These are phyloP conservation scores for Caenorhabditis wallacei DNA, from an alignment of 2,888 invertebrate genomes.

Conservation along the genomic window DNA sequence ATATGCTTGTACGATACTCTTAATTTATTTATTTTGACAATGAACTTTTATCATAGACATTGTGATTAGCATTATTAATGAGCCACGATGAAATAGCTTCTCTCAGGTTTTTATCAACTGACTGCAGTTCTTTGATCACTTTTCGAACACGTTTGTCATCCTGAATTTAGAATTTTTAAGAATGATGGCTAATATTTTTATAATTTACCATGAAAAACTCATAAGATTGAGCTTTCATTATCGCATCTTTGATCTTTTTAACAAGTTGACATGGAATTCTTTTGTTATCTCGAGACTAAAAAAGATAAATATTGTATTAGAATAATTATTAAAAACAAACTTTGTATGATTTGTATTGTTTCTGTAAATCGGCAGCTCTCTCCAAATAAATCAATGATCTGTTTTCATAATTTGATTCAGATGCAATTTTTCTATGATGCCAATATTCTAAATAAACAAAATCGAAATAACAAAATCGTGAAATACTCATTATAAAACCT, in stretches of 20 bases:
- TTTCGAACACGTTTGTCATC: constrained; percentile 19
- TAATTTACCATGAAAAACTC: constrained; percentile 14
- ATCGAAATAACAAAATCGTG: too few species aligned
- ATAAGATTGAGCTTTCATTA: constrained; percentile 4
- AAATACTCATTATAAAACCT: too few species aligned
- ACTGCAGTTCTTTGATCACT: constrained; percentile 3
- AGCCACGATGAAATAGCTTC: not conserved
- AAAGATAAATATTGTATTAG: not conserved
- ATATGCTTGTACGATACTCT: not conserved
- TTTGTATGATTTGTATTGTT: not conserved
- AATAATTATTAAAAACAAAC: not conserved
- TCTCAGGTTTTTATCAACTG: not conserved
- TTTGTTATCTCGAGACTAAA: not conserved
- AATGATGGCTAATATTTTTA: not conserved
- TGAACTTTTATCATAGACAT: too few species aligned
- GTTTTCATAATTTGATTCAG: not conserved
- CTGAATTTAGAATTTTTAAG: not conserved
- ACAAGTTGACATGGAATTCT: not conserved
- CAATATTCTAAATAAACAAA: constrained; percentile 8
- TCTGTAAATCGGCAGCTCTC: not conserved
- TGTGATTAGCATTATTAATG: too few species aligned
- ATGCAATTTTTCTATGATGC: not conserved
- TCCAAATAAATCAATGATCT: constrained; percentile 9
- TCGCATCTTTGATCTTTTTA: constrained; percentile 32
- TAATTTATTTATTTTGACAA: not conserved